Conservation (phyloP, 2,797 vertebrate genomes). For the Pseudotriccus pelzelni region DNA sequence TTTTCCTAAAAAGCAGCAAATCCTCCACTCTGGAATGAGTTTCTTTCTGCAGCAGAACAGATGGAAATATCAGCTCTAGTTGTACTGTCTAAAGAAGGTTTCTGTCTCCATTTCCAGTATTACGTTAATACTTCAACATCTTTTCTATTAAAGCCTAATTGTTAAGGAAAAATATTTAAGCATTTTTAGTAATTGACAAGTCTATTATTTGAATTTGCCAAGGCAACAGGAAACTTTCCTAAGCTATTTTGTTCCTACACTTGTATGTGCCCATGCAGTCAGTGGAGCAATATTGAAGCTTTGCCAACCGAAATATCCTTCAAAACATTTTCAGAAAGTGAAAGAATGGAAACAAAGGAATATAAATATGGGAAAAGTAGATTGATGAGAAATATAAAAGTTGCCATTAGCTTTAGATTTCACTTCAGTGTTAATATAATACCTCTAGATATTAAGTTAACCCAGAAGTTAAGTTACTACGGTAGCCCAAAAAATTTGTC, state of each 20-base stretch:
- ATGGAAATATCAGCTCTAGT: not conserved
- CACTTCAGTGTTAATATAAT: not conserved
- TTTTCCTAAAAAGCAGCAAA: conserved; percentile 4
- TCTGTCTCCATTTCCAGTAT: not conserved
- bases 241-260: not conserved
- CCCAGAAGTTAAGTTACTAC: not conserved
- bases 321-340: not conserved
- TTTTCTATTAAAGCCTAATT: not conserved
- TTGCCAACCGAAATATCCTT: not conserved
- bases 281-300: rapidly evolving
- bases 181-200: not conserved
- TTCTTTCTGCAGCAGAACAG: not conserved
- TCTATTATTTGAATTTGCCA: not conserved
- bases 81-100: not conserved
- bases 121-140: not conserved
- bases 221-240: not conserved
- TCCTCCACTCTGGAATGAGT: not conserved
- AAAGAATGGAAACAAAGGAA: not conserved
- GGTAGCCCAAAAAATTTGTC: not conserved
- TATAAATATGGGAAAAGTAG: not conserved
- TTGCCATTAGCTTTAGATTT: not conserved
- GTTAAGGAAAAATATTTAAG: not conserved
- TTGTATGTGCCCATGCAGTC: not conserved
- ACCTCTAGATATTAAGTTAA: not conserved
- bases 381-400: not conserved